Evolutionary conservation across 1,140 invertebrate species (phyloP).

Genomic region (Brachionus manjavacas): DNA sequence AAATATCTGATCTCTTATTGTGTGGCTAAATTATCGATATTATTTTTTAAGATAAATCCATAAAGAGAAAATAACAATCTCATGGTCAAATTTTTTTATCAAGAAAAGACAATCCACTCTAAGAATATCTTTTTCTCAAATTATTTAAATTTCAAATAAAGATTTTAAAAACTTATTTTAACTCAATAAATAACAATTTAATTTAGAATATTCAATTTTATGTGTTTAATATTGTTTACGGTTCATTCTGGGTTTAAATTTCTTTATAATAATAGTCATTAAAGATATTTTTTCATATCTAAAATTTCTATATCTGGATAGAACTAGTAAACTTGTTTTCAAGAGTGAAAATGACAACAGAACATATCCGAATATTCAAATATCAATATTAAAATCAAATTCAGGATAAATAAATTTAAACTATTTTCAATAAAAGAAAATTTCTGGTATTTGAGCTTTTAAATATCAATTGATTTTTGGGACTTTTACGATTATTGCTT

Average conservation of each 20-base stretch:
- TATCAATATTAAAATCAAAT: not conserved
- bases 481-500: not conserved
- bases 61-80: no score
- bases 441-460: not conserved
- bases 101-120: no score
- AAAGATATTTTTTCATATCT: not conserved
- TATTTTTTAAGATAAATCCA: no score
- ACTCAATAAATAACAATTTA: no score
- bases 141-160: no score
- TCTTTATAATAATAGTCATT: not conserved
- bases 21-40: not conserved
- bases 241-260: not conserved
- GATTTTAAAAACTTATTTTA: no score
- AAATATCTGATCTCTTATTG: not conserved
- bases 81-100: no score
- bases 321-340: not conserved
- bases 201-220: no score
- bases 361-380: not conserved
- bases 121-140: no score
- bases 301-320: not conserved
- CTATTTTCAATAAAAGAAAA: not conserved
- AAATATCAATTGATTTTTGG: not conserved
- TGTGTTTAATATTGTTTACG: not conserved
- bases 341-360: not conserved
- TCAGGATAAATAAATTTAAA: not conserved